phyloP scores from a whole-genome alignment of 2,888 invertebrate species.

The Campopleginae sp. region DNA sequence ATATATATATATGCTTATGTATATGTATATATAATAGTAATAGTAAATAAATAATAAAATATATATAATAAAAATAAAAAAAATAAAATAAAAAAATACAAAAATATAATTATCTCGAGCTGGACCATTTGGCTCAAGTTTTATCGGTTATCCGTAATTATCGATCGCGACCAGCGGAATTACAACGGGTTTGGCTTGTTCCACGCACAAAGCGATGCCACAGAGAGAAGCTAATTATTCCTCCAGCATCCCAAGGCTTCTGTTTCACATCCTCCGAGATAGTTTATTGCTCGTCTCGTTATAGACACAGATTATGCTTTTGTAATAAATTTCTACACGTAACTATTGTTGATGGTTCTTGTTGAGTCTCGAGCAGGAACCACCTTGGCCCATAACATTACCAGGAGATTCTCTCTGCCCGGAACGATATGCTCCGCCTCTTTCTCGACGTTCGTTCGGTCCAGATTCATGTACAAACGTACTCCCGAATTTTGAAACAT shows the following conservation, averaged over 20 bases:
- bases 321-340: neutral
- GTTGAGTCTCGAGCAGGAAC: conserved; percentile 16
- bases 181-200: conserved; percentile 25
- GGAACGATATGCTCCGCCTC: conserved; percentile 61
- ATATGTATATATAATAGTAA: no score
- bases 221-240: conserved; percentile 30
- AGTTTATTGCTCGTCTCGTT: conserved; percentile 53
- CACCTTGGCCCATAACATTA: no score
- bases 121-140: conserved; percentile 18
- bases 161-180: conserved; percentile 43
- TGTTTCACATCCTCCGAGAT: conserved; percentile 57
- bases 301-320: conserved; percentile 29
- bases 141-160: conserved; percentile 52
- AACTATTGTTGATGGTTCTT: conserved; percentile 1
- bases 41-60: no score
- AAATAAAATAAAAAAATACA: no score
- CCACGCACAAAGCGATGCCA: conserved; percentile 39
- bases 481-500: conserved; percentile 47
- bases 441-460: conserved; percentile 12
- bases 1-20: no score
- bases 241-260: conserved; percentile 46
- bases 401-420: no score
- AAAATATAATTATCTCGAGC: no score
- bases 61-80: no score
- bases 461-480: conserved; percentile 4